A percentile compares a stretch with the other conserved stretches of the same genome.
phyloP scores from a whole-genome alignment of 2,888 invertebrate genomes.

The Mimumesa dahlbomi region DNA sequence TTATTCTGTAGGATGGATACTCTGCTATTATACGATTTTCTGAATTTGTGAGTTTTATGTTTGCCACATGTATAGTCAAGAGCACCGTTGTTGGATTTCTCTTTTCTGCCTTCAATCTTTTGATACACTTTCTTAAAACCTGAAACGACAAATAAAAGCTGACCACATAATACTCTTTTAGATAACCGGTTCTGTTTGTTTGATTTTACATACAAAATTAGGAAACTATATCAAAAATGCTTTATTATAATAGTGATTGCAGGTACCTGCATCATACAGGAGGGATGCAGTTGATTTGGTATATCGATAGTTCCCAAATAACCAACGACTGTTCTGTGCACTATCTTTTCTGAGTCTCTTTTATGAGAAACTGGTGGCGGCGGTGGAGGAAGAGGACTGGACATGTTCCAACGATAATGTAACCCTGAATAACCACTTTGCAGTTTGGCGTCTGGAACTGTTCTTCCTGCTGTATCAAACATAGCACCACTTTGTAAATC shows the following conservation, averaged over 20 bases:
- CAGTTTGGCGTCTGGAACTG: constrained; percentile 65
- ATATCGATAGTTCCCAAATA: constrained; percentile 98
- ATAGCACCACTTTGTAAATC: constrained; percentile 82
- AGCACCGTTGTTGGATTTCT: constrained; percentile 92
- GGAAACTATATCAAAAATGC: too few species aligned
- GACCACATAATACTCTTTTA: too few species aligned
- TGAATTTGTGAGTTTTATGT: constrained; percentile 89
- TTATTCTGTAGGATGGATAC: constrained; percentile 92
- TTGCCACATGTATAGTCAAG: constrained; percentile 91
- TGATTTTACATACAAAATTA: too few species aligned
- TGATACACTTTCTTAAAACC: constrained; percentile 92
- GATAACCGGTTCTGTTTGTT: too few species aligned
- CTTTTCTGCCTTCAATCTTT: constrained; percentile 93
- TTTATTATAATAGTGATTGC: too few species aligned
- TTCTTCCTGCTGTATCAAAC: constrained; percentile 77
- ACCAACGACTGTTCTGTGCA: constrained; percentile 93
- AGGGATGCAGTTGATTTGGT: constrained; percentile 90
- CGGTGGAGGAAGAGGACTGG: constrained; percentile 78
- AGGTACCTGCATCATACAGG: constrained; percentile 85
- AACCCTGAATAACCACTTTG: constrained; percentile 70
- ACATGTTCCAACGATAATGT: constrained; percentile 79
- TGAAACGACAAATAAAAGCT: constrained; percentile 75
- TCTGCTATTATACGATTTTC: constrained; percentile 91
- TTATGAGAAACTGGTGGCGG: constrained; percentile 76
- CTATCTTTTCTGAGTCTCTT: constrained; percentile 81